These are phyloP conservation scores for Scelioninae gen. 2 DNA, from an alignment of 2,888 invertebrate species.

Conservation along the genomic window DNA sequence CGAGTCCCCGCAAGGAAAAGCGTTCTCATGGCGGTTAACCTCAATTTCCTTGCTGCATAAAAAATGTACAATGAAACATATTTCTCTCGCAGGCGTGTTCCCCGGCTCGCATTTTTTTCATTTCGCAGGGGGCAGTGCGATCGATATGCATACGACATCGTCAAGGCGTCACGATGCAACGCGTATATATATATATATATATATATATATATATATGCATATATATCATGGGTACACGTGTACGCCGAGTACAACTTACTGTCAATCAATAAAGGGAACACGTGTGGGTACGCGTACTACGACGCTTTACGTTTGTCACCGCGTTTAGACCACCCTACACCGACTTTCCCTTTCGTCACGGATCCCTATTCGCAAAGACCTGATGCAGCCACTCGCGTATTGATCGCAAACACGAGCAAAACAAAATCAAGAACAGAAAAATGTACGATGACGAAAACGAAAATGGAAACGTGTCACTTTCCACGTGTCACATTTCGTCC, in stretches of 20 bases:
- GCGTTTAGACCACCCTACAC: conserved; percentile 55
- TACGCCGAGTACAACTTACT: conserved; percentile 51
- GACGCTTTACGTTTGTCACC: conserved; percentile 56
- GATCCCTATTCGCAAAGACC: conserved; percentile 49
- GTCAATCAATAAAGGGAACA: conserved; percentile 56
- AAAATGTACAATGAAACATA: conserved; percentile 27
- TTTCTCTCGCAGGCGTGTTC: conserved; percentile 14
- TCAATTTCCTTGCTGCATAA: conserved; percentile 24
- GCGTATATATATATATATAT: conserved; percentile 21
- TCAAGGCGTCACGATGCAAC: conserved; percentile 53
- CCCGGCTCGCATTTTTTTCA: conserved; percentile 6
- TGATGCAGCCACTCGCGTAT: conserved; percentile 55
- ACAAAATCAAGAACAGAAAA: conserved; percentile 45
- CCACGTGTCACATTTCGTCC: no score
- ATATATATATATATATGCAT: not conserved
- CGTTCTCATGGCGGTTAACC: conserved; percentile 7
- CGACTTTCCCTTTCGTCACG: conserved; percentile 58
- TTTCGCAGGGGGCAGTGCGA: conserved; percentile 40
- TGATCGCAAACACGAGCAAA: conserved; percentile 56
- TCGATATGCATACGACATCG: conserved; percentile 52
- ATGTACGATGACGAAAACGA: conserved; percentile 14
- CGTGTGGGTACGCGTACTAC: conserved; percentile 57
- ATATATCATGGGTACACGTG: conserved; percentile 53
- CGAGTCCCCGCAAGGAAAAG: conserved; percentile 7
- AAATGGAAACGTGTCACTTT: no score